Evolutionary conservation across 2,797 vertebrate genomes (phyloP), one percentile per base, ranked within the genome.

Genomic region (Notolepis coatsorum): DNA sequence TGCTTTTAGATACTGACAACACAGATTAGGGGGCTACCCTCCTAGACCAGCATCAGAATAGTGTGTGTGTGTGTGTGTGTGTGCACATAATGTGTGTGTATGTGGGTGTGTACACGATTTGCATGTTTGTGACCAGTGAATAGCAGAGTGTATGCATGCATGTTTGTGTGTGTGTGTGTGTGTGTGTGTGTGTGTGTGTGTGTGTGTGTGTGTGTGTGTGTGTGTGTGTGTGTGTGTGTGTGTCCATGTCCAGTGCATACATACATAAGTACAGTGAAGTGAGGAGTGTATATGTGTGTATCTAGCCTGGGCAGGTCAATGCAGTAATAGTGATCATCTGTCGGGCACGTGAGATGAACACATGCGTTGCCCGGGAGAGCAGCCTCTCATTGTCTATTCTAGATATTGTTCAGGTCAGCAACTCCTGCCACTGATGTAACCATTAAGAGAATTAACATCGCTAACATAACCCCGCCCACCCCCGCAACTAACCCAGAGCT

Each of bases 1-100:
- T 59, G 64, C 69, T 78, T 69, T 75, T 70, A 66, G 59, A 61
- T 56, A 53, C 67, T 55, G 73, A 76, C 65, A 60, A 17, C 15
- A n/a, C n/a, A n/a, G n/a, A n/a, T n/a, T n/a, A n/a, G n/a, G n/a
- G n/a, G n/a, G n/a, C n/a, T n/a, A n/a, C n/a, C n/a, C n/a, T n/a
- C n/a, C n/a, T n/a, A n/a, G n/a, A n/a, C n/a, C n/a, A n/a, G n/a
- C n/a, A n/a, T n/a, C n/a, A n/a, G n/a, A n/a, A n/a, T n/a, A n/a
- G n/a, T n/a, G n/a, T n/a, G n/a, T n/a, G n/a, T n/a, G n/a, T n/a
- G n/a, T n/a, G n/a, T n/a, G n/a, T n/a, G n/a, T n/a, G n/a, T n/a
- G n/a, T n/a, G n/a, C n/a, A n/a, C n/a, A n/a, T n/a, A n/a, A n/a
- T 37, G 33, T 10, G 5, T 7, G 33, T 37, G 35, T 31, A 31